These are phyloP conservation scores for Halcyon malimbica DNA, from an alignment of 2,113 vertebrate genomes.

Conservation along the genomic window DNA sequence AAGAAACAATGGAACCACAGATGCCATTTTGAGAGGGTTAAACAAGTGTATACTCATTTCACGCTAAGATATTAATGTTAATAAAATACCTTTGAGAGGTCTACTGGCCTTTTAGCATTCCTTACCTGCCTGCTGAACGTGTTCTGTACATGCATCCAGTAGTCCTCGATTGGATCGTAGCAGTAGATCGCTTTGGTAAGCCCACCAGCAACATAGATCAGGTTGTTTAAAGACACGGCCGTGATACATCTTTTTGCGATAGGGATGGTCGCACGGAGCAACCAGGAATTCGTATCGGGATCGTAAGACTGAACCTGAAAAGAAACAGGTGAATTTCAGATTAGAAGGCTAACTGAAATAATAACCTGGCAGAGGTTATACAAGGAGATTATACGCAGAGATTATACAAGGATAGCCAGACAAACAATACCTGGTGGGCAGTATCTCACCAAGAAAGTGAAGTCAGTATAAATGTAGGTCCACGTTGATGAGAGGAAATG, in stretches of 20 bases:
- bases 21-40: not conserved
- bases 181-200: conserved; percentile 97
- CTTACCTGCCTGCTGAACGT: conserved; percentile 95
- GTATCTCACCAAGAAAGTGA: not conserved
- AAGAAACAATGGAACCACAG: not conserved
- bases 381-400: not conserved
- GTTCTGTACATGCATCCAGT: conserved; percentile 97
- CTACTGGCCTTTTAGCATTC: not conserved
- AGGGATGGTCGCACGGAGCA: conserved; percentile 94
- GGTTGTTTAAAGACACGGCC: conserved; percentile 93
- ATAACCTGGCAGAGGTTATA: not conserved
- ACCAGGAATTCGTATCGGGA: conserved; percentile 89
- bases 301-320: conserved; percentile 96
- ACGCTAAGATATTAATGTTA: not conserved
- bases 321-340: not conserved
- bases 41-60: not conserved
- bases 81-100: not conserved
- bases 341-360: not conserved
- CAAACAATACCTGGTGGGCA: not conserved
- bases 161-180: conserved; percentile 95
- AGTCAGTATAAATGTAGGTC: no score
- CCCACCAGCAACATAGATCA: conserved; percentile 96
- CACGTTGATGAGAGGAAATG: no score
- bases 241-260: conserved; percentile 98
- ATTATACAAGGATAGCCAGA: not conserved